Conservation (phyloP, 1,140 invertebrate species). For the Oryzaephilus surinamensis region DNA sequence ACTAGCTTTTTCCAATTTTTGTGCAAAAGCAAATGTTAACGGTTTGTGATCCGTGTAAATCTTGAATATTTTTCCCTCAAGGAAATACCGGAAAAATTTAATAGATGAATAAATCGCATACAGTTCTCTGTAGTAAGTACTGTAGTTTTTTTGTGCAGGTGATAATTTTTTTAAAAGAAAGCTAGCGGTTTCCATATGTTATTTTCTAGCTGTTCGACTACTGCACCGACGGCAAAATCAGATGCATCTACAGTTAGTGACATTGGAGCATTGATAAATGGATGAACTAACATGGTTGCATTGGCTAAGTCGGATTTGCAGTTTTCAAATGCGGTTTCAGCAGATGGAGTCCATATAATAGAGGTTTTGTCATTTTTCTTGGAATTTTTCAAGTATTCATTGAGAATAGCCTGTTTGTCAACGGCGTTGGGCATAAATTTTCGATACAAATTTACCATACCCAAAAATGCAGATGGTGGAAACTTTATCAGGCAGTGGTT, state of each 20-base stretch:
- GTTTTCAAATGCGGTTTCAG: too few relatives aligned
- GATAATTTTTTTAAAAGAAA: slow-evolving; percentile 23
- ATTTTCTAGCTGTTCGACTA: slow-evolving; percentile 21
- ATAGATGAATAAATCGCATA: slow-evolving; percentile 38
- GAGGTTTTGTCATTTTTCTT: slow-evolving; percentile 22
- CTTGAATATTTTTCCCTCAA: too few relatives aligned
- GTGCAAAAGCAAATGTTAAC: too few relatives aligned
- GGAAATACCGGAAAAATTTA: slow-evolving; percentile 18
- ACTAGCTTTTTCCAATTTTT: slow-evolving; percentile 14
- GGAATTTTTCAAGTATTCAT: slow-evolving; percentile 8
- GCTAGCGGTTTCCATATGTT: slow-evolving; percentile 10
- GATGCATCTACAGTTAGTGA: too few relatives aligned
- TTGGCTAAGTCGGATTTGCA: too few relatives aligned
- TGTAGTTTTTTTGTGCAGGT: slow-evolving; percentile 29
- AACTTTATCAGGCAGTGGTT: slow-evolving; percentile 25
- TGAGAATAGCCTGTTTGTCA: slow-evolving; percentile 16
- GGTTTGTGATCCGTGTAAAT: too few relatives aligned
- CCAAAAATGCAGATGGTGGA: slow-evolving; percentile 27
- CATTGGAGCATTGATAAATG: too few relatives aligned
- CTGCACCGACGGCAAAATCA: slow-evolving; percentile 20
- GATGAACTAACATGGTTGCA: slow-evolving; percentile 14
- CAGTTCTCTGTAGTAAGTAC: slow-evolving; percentile 36
- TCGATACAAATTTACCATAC: slow-evolving; percentile 32
- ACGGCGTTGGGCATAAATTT: slow-evolving; percentile 23
- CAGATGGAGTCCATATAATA: too few relatives aligned